Base-by-base conservation (phyloP, 2,113 vertebrate genomes). In the Gasterosteus nipponicus region DNA sequence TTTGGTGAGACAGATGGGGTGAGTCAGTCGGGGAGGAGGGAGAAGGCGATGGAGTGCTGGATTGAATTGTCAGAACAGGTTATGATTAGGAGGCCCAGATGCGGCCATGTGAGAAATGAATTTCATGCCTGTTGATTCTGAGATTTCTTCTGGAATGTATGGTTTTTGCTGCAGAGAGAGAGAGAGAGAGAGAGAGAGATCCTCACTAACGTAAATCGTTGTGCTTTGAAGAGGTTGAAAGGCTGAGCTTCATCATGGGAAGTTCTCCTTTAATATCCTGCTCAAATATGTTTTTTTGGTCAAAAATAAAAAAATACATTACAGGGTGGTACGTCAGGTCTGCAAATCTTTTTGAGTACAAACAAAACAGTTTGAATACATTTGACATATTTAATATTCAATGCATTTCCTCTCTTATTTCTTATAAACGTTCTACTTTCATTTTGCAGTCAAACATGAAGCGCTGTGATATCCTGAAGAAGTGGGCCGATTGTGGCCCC, bases 111-210 rank as follows among this genome's bases (percentile, higher is more conserved):
- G 93, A 92, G 88, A 92, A 94, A 94, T 94, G 86, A 92, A 94
- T 94, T 94, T 95, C 92, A 95, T 92, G 94, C 89, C 91, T 91
- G 92, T 93, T 94, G 93, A 93, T 91, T 94, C 90, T 86, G 88
- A 49, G 63, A 90, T 89, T 92, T 92, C 89, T 91, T 56, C 81
- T 77, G 93, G 93, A 94, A 94, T 94, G 92, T 22, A 64, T 66
- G 10, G 53, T 77, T 84, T 77, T 38, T 41, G 38, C 64, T 29
- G 68, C 65, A 44, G 63, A 54, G 39, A 49, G 70, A 68, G 31
- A 64, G 75, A 58, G 81, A 49, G 11, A 58, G 14, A 58, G 56
- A 38, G 47, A 53, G 46, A 7, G 46, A 53, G 35, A 54, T 65
- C 31, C 61, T 78, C 54, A 64, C 59, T 1, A 18, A 64, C n/a